Evolutionary conservation across 2,113 vertebrate species (phyloP).

Genomic region (Haemorhous mexicanus): DNA sequence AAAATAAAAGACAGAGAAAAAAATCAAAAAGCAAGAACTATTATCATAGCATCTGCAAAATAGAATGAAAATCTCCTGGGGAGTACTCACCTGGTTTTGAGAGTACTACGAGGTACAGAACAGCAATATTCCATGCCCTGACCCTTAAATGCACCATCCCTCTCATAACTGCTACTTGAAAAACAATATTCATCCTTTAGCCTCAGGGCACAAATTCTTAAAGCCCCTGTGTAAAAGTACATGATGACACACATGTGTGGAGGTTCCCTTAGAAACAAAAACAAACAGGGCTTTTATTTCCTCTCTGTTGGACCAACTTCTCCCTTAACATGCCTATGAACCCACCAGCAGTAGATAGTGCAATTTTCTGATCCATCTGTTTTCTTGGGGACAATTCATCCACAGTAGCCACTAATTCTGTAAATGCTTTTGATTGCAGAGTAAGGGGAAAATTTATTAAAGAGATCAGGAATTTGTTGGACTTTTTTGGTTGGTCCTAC

Average conservation of each 20-base stretch:
- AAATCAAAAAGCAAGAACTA: background rate
- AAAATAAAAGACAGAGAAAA: background rate
- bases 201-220: background rate
- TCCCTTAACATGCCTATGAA: background rate
- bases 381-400: background rate
- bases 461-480: background rate
- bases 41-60: background rate
- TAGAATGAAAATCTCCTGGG: background rate
- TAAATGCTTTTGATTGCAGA: constrained; percentile 11
- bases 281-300: background rate
- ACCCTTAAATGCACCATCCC: background rate
- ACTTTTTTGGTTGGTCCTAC: background rate
- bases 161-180: background rate
- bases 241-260: background rate
- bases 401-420: background rate
- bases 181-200: background rate
- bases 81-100: background rate
- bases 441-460: background rate
- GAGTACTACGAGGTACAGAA: background rate
- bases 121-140: background rate
- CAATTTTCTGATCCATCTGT: background rate
- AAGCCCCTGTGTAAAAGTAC: background rate
- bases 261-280: constrained; percentile 39
- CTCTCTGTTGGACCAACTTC: background rate
- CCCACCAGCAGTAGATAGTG: background rate